Base-by-base conservation (phyloP, 2,888 invertebrate species). In the Bellardia pandia region DNA sequence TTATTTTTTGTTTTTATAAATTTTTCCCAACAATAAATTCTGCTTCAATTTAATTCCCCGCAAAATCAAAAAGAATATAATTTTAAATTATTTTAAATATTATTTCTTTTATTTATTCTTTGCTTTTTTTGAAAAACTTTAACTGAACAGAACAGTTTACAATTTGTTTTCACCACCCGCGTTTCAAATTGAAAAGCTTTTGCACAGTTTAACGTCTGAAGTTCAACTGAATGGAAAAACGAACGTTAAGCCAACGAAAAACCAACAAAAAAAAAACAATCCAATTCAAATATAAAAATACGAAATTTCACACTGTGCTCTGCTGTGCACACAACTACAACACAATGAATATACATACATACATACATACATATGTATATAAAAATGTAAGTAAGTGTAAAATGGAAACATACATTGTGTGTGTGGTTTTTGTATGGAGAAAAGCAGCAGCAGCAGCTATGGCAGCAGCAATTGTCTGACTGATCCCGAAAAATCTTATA, bases 191-290 rank as follows among this genome's bases (percentile, higher is more conserved):
- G 76, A 90, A 87, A 89, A 92, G 90, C 90, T 90, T 91, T 92
- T 92, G 92, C 91, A 92, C 92, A 91, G 92, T 92, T 91, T 92
- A 91, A 92, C 93, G 93, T 91, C 91, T 92, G 91, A 92, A 91
- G 90, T 91, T 91, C 91, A 92, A 93, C 93, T 93, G 91, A 93
- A 90, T 79, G 79, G 84, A 88, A 89, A 88, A 88, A 83, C 88
- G 88, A 88, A 87, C 71, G 81, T 66, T 85, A 78, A 71, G 69
- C 42, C 62, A 85, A 87, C 77, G 85, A 87, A 87, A 82, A 77
- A 64, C 71, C 40, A 80, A 72, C 48, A 82, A 58, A 76, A 13
- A 51, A 51, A 77, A 77, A 16, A 45, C 68, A 69, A 16, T 62
- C 45, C 51, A 64, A 56, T 53, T 69, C 62, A 53, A 77, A 83